phyloP scores from a whole-genome alignment of 2,113 vertebrate species.

The Pelecanus crispus region DNA sequence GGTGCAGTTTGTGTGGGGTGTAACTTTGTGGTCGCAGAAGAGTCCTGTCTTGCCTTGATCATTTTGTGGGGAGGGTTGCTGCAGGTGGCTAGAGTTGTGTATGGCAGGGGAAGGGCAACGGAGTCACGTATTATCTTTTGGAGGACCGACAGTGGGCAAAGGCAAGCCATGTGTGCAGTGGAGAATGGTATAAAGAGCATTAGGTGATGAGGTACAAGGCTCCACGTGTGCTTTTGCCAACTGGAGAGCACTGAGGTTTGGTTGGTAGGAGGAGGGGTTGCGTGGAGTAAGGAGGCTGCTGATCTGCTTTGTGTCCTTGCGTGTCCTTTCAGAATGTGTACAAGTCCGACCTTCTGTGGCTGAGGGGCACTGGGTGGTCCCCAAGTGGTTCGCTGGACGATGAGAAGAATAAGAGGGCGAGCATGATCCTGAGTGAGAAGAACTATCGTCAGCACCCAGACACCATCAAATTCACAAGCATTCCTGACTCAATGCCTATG shows the following conservation, averaged over 20 bases:
- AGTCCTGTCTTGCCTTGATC: neutral
- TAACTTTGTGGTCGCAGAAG: too few species aligned
- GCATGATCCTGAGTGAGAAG: constrained; percentile 76
- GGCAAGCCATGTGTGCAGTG: too few species aligned
- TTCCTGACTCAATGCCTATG: constrained; percentile 76
- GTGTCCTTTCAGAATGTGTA: too few species aligned
- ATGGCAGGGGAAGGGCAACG: too few species aligned
- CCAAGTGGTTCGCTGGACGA: constrained; percentile 77
- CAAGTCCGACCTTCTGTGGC: too few species aligned
- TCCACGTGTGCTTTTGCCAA: neutral
- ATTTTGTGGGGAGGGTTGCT: neutral
- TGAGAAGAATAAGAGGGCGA: constrained; percentile 80
- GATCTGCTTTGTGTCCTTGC: too few species aligned
- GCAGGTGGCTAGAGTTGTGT: fast-evolving
- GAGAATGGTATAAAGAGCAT: neutral
- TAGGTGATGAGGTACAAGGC: neutral
- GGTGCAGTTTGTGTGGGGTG: fast-evolving
- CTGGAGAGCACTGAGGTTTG: too few species aligned
- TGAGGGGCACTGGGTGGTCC: constrained; percentile 77
- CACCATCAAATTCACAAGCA: too few species aligned
- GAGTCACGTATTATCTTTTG: neutral
- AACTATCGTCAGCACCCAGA: constrained; percentile 80
- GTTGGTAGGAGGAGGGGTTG: too few species aligned
- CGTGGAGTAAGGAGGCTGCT: too few species aligned
- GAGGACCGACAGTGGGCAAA: neutral